A percentile compares a stretch with the other conserved stretches of the same genome.
phyloP scores from a whole-genome alignment of 35 echinoderm and acorn worm species.

The Acanthaster planci region DNA sequence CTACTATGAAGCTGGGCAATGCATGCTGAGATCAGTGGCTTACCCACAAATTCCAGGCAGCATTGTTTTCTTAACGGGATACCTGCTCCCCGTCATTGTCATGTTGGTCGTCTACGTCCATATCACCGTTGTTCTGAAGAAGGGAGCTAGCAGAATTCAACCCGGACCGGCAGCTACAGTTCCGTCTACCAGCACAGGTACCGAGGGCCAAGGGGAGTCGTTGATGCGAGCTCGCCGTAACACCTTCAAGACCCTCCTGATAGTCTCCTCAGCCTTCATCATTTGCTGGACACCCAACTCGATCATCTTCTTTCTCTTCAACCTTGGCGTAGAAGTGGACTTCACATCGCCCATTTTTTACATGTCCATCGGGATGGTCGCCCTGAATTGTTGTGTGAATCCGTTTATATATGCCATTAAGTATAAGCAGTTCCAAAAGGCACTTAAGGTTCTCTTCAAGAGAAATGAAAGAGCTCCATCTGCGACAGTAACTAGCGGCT shows the following conservation, averaged over 20 bases:
- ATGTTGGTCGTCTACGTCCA: conserved; percentile 8
- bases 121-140: not conserved
- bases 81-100: conserved; percentile 22
- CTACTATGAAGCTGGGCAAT: not conserved
- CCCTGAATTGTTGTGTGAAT: conserved; percentile 68
- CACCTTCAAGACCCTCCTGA: conserved; percentile 58
- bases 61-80: conserved; percentile 8
- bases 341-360: conserved; percentile 39
- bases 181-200: not conserved
- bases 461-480: no score
- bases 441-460: not conserved
- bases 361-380: conserved; percentile 52
- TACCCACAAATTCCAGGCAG: not conserved
- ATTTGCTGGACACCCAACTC: conserved; percentile 83
- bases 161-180: not conserved
- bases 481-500: no score
- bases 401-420: conserved; percentile 82
- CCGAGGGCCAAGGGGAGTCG: not conserved
- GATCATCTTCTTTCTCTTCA: conserved; percentile 55
- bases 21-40: not conserved
- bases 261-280: conserved; percentile 65
- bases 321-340: conserved; percentile 50
- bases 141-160: not conserved
- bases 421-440: conserved; percentile 59
- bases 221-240: conserved; percentile 53